These are phyloP conservation scores for Coryphaenoides rupestris DNA, from an alignment of 2,113 vertebrate genomes.

Conservation along the genomic window DNA sequence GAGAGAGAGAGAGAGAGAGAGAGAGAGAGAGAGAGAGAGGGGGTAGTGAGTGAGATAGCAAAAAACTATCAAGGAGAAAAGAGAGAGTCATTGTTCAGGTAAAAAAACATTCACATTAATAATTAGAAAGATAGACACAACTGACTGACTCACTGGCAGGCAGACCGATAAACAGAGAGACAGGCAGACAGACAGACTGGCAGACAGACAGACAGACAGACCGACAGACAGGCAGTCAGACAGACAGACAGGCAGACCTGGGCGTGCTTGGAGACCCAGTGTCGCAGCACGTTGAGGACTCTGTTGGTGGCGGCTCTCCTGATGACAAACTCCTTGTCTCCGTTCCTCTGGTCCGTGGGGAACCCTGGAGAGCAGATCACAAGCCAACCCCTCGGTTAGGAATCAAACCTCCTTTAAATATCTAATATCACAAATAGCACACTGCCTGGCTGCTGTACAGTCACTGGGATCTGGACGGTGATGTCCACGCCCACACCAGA, in stretches of 20 bases:
- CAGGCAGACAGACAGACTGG: not conserved
- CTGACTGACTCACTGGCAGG: not conserved
- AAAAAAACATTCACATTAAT: too few relatives aligned
- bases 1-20: not conserved
- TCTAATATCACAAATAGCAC: too few relatives aligned
- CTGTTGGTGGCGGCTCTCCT: constrained; percentile 92
- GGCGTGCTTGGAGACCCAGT: constrained; percentile 97
- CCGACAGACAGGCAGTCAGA: not conserved
- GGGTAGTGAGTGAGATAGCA: too few relatives aligned
- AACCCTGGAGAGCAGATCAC: constrained; percentile 77
- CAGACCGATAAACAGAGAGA: not conserved
- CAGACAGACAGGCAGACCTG: constrained; percentile 73
- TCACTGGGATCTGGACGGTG: too few relatives aligned
- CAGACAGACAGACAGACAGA: not conserved
- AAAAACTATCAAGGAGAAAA: too few relatives aligned
- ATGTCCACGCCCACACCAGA: too few relatives aligned
- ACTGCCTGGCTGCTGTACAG: too few relatives aligned
- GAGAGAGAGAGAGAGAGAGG: not conserved
- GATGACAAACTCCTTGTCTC: constrained; percentile 97
- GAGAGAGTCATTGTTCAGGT: too few relatives aligned
- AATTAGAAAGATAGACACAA: too few relatives aligned
- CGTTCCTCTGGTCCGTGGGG: constrained; percentile 89
- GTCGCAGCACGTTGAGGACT: constrained; percentile 92
- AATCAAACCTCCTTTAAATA: too few relatives aligned
- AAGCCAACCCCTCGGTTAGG: too few relatives aligned